A percentile compares a stretch with the other conserved stretches of the same genome.
These are phyloP conservation scores for Cryptocheilus praepositus DNA, from an alignment of 2,888 invertebrate genomes.

Conservation along the genomic window DNA sequence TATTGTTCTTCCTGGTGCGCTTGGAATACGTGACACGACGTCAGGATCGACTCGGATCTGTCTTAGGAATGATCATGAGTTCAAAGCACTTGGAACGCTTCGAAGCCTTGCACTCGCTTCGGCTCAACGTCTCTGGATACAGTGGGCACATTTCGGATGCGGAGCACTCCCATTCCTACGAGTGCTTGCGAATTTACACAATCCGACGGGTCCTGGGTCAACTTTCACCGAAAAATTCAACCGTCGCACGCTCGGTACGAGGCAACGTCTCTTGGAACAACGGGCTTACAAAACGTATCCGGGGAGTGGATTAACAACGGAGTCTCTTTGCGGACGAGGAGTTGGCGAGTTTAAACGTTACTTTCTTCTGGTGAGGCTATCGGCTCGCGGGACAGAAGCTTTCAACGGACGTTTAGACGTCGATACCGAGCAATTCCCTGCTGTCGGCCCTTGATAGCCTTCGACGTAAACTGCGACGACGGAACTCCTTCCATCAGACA, in stretches of 20 bases:
- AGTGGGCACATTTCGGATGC: no score
- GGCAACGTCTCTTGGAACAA: neutral
- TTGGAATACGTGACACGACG: no score
- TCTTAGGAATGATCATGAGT: no score
- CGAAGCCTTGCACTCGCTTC: no score
- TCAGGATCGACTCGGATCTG: no score
- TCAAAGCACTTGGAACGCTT: no score
- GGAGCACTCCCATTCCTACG: no score
- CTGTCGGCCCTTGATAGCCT: conserved; percentile 69
- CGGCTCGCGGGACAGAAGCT: neutral
- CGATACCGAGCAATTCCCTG: conserved; percentile 69
- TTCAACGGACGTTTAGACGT: conserved; percentile 50
- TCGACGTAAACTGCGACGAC: conserved; percentile 70
- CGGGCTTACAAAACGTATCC: neutral
- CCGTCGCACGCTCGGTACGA: no score
- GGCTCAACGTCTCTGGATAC: no score
- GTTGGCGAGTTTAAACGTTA: conserved; percentile 4
- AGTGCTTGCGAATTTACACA: no score
- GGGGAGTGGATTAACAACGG: neutral
- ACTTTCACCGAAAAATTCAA: no score
- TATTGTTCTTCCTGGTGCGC: conserved; percentile 29
- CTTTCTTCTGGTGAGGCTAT: conserved; percentile 4
- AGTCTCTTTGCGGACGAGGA: conserved; percentile 1
- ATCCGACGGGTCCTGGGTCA: no score
- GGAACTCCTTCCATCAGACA: conserved; percentile 74